Evolutionary conservation across 2,888 invertebrate genomes (phyloP).

Genomic region (Campopleginae sp.): DNA sequence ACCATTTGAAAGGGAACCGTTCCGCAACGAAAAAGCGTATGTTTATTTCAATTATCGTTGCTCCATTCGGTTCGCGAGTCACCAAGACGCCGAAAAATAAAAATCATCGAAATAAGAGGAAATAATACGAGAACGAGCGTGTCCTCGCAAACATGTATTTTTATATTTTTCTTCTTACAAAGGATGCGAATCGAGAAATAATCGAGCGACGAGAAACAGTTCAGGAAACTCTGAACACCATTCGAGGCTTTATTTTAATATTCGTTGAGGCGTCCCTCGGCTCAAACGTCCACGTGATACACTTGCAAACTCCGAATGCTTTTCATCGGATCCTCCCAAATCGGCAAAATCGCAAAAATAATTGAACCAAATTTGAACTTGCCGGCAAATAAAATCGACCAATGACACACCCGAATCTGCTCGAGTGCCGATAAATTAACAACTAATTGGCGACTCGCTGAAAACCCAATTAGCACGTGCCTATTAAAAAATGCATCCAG

Average conservation of each 20-base stretch:
- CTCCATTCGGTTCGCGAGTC: constrained; percentile 63
- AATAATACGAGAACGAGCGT: constrained; percentile 39
- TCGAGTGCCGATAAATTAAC: background rate
- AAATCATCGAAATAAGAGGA: constrained; percentile 68
- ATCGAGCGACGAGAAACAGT: constrained; percentile 47
- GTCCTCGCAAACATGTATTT: constrained; percentile 12
- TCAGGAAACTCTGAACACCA: constrained; percentile 15
- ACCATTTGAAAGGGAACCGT: constrained; percentile 76
- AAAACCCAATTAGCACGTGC: background rate
- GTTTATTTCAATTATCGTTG: constrained; percentile 77
- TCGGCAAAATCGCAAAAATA: constrained; percentile 24
- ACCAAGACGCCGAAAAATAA: constrained; percentile 34
- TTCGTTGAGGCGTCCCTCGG: constrained; percentile 33
- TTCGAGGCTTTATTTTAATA: constrained; percentile 49
- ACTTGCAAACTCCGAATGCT: constrained; percentile 48
- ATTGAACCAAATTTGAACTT: constrained; percentile 40
- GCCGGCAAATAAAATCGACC: constrained; percentile 1
- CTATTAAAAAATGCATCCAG: background rate
- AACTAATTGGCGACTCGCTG: background rate
- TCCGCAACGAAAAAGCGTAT: constrained; percentile 75
- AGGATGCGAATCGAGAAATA: constrained; percentile 31
- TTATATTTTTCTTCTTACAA: constrained; percentile 11
- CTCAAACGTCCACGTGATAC: constrained; percentile 20
- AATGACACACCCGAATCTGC: background rate
- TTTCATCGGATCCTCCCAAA: constrained; percentile 12